Base-by-base conservation (phyloP, 2,888 invertebrate species). In the Alloplasta piceator region DNA sequence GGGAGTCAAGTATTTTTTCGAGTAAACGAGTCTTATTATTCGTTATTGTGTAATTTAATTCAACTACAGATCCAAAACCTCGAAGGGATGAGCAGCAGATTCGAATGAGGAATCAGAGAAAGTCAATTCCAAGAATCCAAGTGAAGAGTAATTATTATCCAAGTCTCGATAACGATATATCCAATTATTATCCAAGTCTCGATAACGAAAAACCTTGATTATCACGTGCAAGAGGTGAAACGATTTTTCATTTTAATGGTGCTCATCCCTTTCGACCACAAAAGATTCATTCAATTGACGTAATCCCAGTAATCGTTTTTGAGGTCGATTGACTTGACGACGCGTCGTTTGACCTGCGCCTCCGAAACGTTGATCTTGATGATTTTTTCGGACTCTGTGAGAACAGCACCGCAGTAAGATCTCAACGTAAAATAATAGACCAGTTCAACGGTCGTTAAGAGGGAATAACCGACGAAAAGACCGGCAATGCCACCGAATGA, bases 391-490 rank as follows among this genome's bases (percentile, higher is more conserved):
- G 82, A 71, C 1, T 66, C 52, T 36, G 41, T 64, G 9, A 89
- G 68, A 6, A 90, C 86, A 9, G 90, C 89, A 0, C 89, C 89
- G 87, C 95, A 96, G 82, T 94, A 95, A 9, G 95, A 95, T 63
- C 96, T 93, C 84, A 97, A 91, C 0, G 96, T 95, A 88, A 96
- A 96, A 89, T 96, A 97, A 90, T 97, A 97, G 46, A 96, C 90
- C 39, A 96, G 93, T 92, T 97, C 97, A 9, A 96, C 95, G 0
- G 95, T 96, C 0, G 96, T 96, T 1, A 97, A 92, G 41, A 97
- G 91, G 1, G 96, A 96, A 91, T 96, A 97, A 0, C 97, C 97
- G 9, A 96, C 92, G 80, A 92, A 92, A 85, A 96, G 95, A 36
- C 94, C 93, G 50, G 94, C 94, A 9, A 94, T 94, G n/a, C 94